Evolutionary conservation across 1,140 invertebrate genomes (phyloP).

Genomic region (Aphaenogaster rudis): DNA sequence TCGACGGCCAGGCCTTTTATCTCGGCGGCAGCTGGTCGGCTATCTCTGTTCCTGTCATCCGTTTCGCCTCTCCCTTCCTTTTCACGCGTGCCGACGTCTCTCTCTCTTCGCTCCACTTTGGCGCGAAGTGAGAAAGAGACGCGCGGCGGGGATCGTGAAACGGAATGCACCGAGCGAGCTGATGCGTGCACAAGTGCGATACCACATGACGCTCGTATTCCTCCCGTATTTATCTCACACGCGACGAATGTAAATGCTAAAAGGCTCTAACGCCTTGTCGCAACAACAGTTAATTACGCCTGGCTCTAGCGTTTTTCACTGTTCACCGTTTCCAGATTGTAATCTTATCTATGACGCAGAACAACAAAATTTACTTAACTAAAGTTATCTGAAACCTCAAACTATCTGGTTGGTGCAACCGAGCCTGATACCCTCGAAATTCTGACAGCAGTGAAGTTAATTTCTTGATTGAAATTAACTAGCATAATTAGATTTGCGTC

Average conservation of each 20-base stretch:
- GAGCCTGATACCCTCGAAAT: not conserved
- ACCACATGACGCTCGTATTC: not conserved
- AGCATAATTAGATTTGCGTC: not conserved
- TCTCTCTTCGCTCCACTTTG: slow-evolving; percentile 24
- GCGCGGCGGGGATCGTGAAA: slow-evolving; percentile 23
- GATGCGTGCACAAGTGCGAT: not conserved
- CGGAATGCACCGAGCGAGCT: slow-evolving; percentile 11
- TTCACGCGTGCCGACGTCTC: slow-evolving; percentile 2
- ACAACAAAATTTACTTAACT: not conserved
- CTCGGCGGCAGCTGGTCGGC: slow-evolving; percentile 26
- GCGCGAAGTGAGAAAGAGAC: not conserved
- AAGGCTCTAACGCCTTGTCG: not conserved
- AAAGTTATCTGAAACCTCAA: not conserved
- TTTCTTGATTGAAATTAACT: not conserved
- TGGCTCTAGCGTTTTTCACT: not conserved
- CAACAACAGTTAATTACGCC: not conserved
- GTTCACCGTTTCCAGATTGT: not conserved
- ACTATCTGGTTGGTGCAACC: not conserved
- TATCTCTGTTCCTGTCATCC: slow-evolving; percentile 27
- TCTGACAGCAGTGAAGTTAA: not conserved
- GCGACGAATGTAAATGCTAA: slow-evolving; percentile 10
- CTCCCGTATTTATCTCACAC: slow-evolving; percentile 1
- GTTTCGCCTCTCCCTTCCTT: not conserved
- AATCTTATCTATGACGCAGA: slow-evolving; percentile 7
- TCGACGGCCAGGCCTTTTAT: slow-evolving; percentile 68